phyloP scores from a whole-genome alignment of 2,888 invertebrate genomes.

The Helleia helle region DNA sequence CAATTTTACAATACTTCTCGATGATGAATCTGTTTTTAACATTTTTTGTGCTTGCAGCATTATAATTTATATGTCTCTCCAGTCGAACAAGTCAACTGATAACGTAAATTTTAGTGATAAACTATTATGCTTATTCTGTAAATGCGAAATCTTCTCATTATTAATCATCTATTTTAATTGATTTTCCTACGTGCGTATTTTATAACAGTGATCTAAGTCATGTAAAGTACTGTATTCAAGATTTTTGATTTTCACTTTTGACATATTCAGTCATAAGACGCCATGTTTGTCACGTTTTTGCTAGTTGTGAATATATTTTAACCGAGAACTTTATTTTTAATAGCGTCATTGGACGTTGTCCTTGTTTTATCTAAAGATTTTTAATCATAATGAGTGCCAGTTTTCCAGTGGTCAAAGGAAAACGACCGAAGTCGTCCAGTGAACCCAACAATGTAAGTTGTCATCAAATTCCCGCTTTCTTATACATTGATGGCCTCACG shows the following conservation, averaged over 20 bases:
- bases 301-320: conserved; percentile 45
- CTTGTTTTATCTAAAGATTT: conserved; percentile 9
- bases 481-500: conserved; percentile 39
- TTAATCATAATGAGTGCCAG: conserved; percentile 39
- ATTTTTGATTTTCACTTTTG: too few species aligned
- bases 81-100: conserved; percentile 8
- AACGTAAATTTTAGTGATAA: not conserved
- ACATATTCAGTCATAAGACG: conserved; percentile 42
- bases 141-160: too few species aligned
- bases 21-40: too few species aligned
- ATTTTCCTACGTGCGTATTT: too few species aligned
- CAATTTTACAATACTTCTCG: too few species aligned
- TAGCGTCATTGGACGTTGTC: conserved; percentile 19
- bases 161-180: too few species aligned
- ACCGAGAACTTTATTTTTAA: conserved; percentile 29
- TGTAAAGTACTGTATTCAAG: conserved; percentile 8
- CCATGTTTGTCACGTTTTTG: conserved; percentile 71
- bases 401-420: conserved; percentile 39
- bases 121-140: too few species aligned
- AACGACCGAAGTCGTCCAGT: conserved; percentile 36
- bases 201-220: not conserved
- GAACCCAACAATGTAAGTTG: conserved; percentile 50
- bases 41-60: conserved; percentile 2
- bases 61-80: conserved; percentile 5
- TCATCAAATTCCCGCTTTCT: conserved; percentile 46